A percentile compares a stretch with the other conserved stretches of the same genome.
Conservation (phyloP, 2,113 vertebrate species). For the Pitta sordida region DNA sequence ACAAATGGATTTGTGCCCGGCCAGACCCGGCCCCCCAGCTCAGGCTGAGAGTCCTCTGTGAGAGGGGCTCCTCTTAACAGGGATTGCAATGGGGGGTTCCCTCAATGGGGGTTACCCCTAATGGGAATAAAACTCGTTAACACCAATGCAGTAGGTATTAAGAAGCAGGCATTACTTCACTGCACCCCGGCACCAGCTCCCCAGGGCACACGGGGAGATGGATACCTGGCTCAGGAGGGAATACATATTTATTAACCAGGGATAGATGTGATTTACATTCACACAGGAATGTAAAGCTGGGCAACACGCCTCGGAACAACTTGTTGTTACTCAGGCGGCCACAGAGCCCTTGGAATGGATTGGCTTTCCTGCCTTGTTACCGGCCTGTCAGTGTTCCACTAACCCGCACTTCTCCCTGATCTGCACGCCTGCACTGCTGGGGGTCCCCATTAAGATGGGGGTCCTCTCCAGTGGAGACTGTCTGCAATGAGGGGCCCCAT, state of each 20-base stretch:
- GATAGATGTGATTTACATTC: too few relatives aligned
- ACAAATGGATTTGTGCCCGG: fast-evolving
- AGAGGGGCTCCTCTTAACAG: neutral
- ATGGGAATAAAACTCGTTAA: neutral
- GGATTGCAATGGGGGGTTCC: neutral
- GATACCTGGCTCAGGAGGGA: neutral
- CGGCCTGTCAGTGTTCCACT: fast-evolving
- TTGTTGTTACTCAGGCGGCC: neutral
- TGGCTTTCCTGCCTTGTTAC: fast-evolving
- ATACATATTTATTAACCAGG: too few relatives aligned
- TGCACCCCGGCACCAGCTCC: neutral
- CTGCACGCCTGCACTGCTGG: fast-evolving
- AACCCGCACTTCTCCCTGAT: fast-evolving
- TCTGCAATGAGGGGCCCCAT: too few relatives aligned
- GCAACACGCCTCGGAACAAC: neutral
- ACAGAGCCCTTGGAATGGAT: fast-evolving
- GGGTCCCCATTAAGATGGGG: fast-evolving
- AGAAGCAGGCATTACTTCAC: neutral
- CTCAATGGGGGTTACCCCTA: too few relatives aligned
- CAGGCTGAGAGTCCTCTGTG: neutral
- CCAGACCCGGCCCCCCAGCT: neutral
- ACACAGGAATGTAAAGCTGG: fast-evolving
- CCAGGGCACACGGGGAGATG: neutral
- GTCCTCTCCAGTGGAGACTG: fast-evolving
- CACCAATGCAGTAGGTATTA: fast-evolving